A percentile compares a stretch with the other conserved stretches of the same genome.
Evolutionary conservation across 2,888 invertebrate genomes (phyloP).

Genomic region (Xestoiulus laeticollis): DNA sequence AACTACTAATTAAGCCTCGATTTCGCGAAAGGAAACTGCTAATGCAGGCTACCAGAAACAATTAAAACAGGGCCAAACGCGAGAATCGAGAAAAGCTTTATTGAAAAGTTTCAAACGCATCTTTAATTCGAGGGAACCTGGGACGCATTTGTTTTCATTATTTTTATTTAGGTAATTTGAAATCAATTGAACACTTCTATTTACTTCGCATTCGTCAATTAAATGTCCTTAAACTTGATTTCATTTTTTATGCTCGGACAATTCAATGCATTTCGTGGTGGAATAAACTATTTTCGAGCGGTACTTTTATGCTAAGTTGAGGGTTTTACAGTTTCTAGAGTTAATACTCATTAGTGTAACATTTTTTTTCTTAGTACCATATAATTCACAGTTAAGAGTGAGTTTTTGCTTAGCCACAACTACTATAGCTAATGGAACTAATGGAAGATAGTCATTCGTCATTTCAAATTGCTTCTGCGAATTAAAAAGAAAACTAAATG

Average conservation of each 20-base stretch:
- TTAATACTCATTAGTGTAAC: not conserved
- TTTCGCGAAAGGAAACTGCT: not conserved
- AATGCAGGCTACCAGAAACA: conserved; percentile 6
- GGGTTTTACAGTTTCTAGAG: not conserved
- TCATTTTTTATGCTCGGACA: not conserved
- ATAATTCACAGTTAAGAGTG: too few species aligned
- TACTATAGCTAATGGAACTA: too few species aligned
- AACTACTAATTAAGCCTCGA: conserved; percentile 33
- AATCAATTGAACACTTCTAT: not conserved
- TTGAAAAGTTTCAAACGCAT: not conserved
- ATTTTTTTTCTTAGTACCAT: not conserved
- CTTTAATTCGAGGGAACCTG: conserved; percentile 3
- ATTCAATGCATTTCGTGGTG: not conserved
- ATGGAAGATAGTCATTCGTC: too few species aligned
- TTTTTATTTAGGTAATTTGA: conserved; percentile 11
- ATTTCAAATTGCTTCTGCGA: too few species aligned
- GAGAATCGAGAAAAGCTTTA: not conserved
- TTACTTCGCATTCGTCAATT: not conserved
- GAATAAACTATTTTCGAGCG: not conserved
- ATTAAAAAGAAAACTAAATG: too few species aligned
- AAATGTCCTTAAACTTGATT: not conserved
- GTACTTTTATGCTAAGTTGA: not conserved
- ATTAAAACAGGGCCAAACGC: not conserved
- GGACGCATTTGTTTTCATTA: conserved; percentile 28
- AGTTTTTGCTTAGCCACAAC: too few species aligned